Evolutionary conservation across 2,888 invertebrate species (phyloP).

Genomic region (Brachyptera risi): DNA sequence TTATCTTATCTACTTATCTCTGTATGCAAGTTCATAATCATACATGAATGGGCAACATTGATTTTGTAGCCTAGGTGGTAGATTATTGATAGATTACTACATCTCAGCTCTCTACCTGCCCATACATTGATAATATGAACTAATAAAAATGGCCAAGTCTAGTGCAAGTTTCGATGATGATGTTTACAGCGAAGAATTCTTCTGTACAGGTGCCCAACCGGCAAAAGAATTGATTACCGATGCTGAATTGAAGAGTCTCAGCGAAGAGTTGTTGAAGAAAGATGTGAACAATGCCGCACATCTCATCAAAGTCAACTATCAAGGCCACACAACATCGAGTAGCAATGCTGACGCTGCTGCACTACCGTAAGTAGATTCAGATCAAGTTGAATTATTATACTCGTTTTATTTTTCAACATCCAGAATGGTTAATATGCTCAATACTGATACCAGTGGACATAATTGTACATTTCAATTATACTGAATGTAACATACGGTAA

Average conservation of each 20-base stretch:
- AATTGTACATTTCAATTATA: no score
- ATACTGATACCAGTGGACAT: no score
- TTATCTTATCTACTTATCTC: no score
- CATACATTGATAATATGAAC: no score
- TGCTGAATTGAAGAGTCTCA: conserved; percentile 60
- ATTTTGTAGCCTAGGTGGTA: no score
- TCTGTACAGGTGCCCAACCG: conserved; percentile 20
- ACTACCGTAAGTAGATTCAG: conserved; percentile 60
- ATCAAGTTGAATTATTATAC: no score
- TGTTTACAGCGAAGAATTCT: neutral
- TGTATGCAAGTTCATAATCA: no score
- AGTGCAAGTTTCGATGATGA: neutral
- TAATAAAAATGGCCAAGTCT: no score
- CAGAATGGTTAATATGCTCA: neutral
- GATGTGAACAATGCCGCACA: conserved; percentile 70
- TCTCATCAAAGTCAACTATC: conserved; percentile 66
- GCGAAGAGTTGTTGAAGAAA: conserved; percentile 66
- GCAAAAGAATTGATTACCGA: conserved; percentile 51
- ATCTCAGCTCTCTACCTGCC: no score
- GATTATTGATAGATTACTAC: no score
- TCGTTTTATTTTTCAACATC: neutral
- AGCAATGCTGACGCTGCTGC: conserved; percentile 69
- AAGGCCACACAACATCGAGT: conserved; percentile 68
- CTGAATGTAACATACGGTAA: no score
- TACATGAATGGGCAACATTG: no score